Base-by-base conservation (phyloP, 2,113 vertebrate genomes). In the Emydocephalus ijimae region DNA sequence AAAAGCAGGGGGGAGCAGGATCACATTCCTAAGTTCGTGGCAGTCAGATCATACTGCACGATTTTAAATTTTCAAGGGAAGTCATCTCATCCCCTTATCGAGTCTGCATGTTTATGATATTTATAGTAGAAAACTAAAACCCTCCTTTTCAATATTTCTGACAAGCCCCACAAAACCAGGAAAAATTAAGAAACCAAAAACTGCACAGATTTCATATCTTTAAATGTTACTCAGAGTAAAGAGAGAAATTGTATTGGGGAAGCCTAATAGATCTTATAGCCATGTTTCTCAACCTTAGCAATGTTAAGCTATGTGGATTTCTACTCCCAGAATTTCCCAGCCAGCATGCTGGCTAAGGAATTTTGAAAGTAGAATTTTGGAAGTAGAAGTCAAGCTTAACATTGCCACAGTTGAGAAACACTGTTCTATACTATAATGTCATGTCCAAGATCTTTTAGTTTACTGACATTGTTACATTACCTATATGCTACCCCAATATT, bases 51-150 rank as follows among this genome's bases (percentile, higher is more conserved):
- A 94, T 48, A 91, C 21, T 18, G 69, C 45, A 90, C 14, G 45
- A 69, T 59, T 34, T 91, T 55, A 89, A 21, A 1, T 2, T 87
- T 93, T 93, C 95, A 93, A 95, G 91, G 86, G 26, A 6, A 14
- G 48, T 89, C 93, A 89, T 93, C 59, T n/a, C 45, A 95, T 87
- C 87, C 45, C 18, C 93, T 93, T 94, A 93, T 93, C 96, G 92
- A 39, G 69, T 74, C 69, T 39, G 15, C 69, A 8, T 8, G 15
- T 74, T 74, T 20, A 34, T 74, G n/a, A 74, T n/a, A 74, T 34
- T 81, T 88, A 95, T 90, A 96, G 95, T 95, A 95, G 48, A 96
- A 0, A 50, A 95, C 89, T 95, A 93, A 95, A 92, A 61, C 5
- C 94, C 94, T 3, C 91, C 74, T 64, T 6, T 56, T n/a, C 48